Evolutionary conservation across 2,888 invertebrate species (phyloP).

Genomic region (Diplolepis rosae): DNA sequence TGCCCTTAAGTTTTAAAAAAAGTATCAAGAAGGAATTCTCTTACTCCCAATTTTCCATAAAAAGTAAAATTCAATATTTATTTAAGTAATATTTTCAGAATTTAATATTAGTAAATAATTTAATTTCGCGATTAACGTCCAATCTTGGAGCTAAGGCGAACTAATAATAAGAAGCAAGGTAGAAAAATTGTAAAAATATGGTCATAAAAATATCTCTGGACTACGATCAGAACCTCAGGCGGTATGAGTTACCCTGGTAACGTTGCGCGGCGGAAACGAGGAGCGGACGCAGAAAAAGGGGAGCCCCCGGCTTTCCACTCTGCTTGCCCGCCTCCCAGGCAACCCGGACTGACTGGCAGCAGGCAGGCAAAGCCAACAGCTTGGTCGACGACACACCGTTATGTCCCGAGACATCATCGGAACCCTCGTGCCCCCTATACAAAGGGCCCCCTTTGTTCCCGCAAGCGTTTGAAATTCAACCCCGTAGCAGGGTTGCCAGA

Average conservation of each 20-base stretch:
- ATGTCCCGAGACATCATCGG: slow-evolving; percentile 58
- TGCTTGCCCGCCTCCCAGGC: slow-evolving; percentile 53
- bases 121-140: too few relatives aligned
- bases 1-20: too few relatives aligned
- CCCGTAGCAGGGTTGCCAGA: slow-evolving; percentile 66
- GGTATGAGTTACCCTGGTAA: slow-evolving; percentile 1
- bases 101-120: too few relatives aligned
- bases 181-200: neutral
- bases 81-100: neutral
- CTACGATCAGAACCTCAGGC: slow-evolving; percentile 9
- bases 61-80: too few relatives aligned
- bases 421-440: slow-evolving; percentile 64
- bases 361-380: slow-evolving; percentile 66
- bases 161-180: neutral
- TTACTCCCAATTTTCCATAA: too few relatives aligned
- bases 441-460: slow-evolving; percentile 65
- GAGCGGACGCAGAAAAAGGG: slow-evolving; percentile 50
- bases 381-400: slow-evolving; percentile 68
- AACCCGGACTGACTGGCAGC: slow-evolving; percentile 53
- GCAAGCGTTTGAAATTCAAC: slow-evolving; percentile 70
- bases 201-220: slow-evolving; percentile 21
- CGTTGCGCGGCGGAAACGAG: slow-evolving; percentile 45
- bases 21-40: too few relatives aligned
- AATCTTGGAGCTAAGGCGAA: neutral
- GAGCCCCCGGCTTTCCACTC: slow-evolving; percentile 62